phyloP scores from a whole-genome alignment of 2,888 invertebrate species.

The Nomada ferruginata region DNA sequence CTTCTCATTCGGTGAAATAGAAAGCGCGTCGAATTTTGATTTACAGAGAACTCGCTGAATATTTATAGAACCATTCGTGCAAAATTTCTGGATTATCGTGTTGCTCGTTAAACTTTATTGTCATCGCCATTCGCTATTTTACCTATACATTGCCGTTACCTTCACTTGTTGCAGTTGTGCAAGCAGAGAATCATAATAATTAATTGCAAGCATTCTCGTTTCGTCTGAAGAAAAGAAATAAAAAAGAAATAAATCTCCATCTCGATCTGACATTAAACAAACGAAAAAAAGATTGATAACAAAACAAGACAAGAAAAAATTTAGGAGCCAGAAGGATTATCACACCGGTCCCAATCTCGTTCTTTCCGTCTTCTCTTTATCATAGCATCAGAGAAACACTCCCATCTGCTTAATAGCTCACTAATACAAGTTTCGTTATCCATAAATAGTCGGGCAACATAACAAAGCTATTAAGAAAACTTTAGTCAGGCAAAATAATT shows the following conservation, averaged over 20 bases:
- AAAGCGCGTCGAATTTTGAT: slow-evolving; percentile 55
- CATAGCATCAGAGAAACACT: too few relatives aligned
- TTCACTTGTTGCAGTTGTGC: neutral
- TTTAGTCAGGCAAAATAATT: too few relatives aligned
- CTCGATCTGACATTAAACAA: too few relatives aligned
- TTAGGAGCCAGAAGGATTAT: too few relatives aligned
- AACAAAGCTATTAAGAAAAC: too few relatives aligned
- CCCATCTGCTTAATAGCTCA: too few relatives aligned
- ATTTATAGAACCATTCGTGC: slow-evolving; percentile 15
- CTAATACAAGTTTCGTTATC: too few relatives aligned
- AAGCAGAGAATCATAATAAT: neutral
- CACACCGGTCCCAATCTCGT: neutral
- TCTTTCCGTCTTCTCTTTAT: neutral
- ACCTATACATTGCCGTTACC: neutral
- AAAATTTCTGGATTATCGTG: too few relatives aligned
- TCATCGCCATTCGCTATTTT: neutral
- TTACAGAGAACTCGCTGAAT: slow-evolving; percentile 33
- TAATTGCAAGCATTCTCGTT: too few relatives aligned
- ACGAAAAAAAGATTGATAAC: too few relatives aligned
- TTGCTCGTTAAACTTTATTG: neutral
- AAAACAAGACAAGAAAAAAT: too few relatives aligned
- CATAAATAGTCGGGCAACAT: too few relatives aligned
- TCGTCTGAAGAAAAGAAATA: neutral
- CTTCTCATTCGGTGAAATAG: slow-evolving; percentile 32
- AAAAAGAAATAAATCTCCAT: neutral